These are phyloP conservation scores for Ditylenchus dipsaci DNA, from an alignment of 1,140 invertebrate genomes.

Conservation along the genomic window DNA sequence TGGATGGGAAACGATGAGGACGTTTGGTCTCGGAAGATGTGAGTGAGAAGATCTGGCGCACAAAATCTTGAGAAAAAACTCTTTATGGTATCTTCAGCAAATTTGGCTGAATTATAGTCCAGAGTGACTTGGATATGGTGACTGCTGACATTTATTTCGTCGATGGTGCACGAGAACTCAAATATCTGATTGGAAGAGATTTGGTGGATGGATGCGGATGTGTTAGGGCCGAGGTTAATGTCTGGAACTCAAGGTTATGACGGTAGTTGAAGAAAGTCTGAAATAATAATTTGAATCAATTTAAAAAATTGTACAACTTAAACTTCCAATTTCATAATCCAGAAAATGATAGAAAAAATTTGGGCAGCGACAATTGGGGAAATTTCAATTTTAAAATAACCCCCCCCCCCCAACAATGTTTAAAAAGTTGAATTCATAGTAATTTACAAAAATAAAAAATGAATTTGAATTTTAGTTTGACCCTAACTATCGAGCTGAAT, in stretches of 20 bases:
- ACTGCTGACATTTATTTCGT: slow-evolving; percentile 28
- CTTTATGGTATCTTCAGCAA: neutral
- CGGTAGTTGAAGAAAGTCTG: slow-evolving; percentile 51
- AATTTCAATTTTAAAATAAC: no score
- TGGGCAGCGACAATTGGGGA: no score
- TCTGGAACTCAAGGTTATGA: slow-evolving; percentile 47
- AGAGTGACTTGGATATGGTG: slow-evolving; percentile 1
- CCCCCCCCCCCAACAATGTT: no score
- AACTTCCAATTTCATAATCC: neutral
- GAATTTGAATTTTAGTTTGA: no score
- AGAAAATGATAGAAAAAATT: no score
- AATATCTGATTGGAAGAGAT: slow-evolving; percentile 45
- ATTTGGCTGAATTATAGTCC: neutral
- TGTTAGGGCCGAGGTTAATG: slow-evolving; percentile 29
- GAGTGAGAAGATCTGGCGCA: neutral
- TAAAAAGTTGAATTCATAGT: no score
- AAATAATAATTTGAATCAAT: slow-evolving; percentile 13
- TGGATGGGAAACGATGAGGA: neutral
- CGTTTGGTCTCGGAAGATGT: neutral
- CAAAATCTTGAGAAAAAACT: slow-evolving; percentile 18
- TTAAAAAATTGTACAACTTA: neutral
- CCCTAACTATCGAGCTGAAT: no score
- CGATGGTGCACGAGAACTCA: slow-evolving; percentile 43
- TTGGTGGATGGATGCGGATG: slow-evolving; percentile 20
- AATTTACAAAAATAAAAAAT: no score